These are phyloP conservation scores for Sparus aurata DNA, from an alignment of 2,797 vertebrate species.

Conservation along the genomic window DNA sequence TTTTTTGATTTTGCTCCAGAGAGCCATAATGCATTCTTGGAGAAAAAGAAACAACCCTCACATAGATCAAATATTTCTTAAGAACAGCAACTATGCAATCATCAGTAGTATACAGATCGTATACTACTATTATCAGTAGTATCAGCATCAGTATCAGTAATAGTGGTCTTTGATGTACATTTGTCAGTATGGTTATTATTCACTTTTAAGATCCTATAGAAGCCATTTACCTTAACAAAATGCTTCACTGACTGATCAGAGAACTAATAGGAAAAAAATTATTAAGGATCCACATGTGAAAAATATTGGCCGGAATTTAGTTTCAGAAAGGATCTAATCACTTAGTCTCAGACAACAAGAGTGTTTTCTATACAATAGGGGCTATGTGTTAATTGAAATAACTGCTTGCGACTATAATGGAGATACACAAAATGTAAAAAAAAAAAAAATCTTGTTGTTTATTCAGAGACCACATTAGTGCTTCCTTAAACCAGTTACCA, in stretches of 20 bases:
- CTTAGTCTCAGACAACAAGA: constrained; percentile 39
- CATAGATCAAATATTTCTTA: not conserved
- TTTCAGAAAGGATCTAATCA: constrained; percentile 26
- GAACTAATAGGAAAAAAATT: constrained; percentile 25
- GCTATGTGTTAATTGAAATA: constrained; percentile 64
- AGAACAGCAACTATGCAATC: not conserved
- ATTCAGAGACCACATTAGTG: constrained; percentile 86
- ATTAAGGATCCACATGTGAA: constrained; percentile 40
- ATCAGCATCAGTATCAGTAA: constrained; percentile 12
- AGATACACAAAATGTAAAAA: constrained; percentile 70
- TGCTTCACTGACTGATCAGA: constrained; percentile 19
- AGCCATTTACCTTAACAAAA: constrained; percentile 33
- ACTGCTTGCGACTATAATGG: constrained; percentile 63
- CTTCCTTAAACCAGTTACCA: constrained; percentile 79
- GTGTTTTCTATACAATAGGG: constrained; percentile 46
- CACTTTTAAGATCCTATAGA: constrained; percentile 10
- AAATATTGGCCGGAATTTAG: constrained; percentile 43
- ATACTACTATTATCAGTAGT: not conserved
- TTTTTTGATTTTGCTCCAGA: constrained; percentile 17
- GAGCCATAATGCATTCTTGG: constrained; percentile 3
- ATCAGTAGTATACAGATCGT: not conserved
- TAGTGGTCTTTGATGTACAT: constrained; percentile 28
- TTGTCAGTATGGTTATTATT: constrained; percentile 19
- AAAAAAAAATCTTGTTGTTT: constrained; percentile 75
- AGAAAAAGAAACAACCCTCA: not conserved